These are phyloP conservation scores for Zhuqinia jingwanae DNA, from an alignment of 2,888 invertebrate genomes.

Conservation along the genomic window DNA sequence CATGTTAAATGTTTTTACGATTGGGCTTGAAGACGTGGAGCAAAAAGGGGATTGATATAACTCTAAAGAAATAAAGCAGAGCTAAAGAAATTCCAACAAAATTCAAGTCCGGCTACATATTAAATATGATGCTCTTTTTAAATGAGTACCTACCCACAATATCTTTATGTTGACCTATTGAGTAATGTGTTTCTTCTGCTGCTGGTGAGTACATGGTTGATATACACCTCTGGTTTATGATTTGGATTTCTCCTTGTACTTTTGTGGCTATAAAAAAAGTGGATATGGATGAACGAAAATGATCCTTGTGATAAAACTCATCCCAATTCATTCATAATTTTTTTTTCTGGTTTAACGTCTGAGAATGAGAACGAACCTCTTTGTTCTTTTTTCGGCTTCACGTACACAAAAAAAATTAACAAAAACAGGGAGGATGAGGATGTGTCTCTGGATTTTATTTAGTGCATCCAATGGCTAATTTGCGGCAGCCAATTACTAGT, in stretches of 20 bases:
- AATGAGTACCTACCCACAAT: neutral
- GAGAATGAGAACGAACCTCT: neutral
- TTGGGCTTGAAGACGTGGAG: slow-evolving; percentile 14
- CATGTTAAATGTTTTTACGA: slow-evolving; percentile 41
- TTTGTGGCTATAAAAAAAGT: neutral
- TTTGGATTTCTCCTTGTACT: neutral
- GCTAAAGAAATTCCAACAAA: neutral
- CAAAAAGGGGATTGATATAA: slow-evolving; percentile 9
- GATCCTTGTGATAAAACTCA: slow-evolving; percentile 8
- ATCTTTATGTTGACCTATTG: too few relatives aligned
- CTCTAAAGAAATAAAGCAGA: neutral
- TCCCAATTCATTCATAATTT: slow-evolving; percentile 22
- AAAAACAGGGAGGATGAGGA: slow-evolving; percentile 44
- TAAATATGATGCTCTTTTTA: neutral
- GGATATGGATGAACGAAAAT: neutral
- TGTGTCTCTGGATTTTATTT: slow-evolving; percentile 28
- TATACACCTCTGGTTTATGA: too few relatives aligned
- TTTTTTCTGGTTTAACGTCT: neutral
- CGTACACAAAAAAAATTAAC: neutral
- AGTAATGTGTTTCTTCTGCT: neutral
- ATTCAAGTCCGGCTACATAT: slow-evolving; percentile 38
- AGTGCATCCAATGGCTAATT: slow-evolving; percentile 37
- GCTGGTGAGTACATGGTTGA: slow-evolving; percentile 4
- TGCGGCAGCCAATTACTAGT: slow-evolving; percentile 27
- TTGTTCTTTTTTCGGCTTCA: slow-evolving; percentile 4